Evolutionary conservation across 2,888 invertebrate genomes (phyloP), one percentile per base, ranked within the genome.

Genomic region (Gymnoscelis rufifasciata): DNA sequence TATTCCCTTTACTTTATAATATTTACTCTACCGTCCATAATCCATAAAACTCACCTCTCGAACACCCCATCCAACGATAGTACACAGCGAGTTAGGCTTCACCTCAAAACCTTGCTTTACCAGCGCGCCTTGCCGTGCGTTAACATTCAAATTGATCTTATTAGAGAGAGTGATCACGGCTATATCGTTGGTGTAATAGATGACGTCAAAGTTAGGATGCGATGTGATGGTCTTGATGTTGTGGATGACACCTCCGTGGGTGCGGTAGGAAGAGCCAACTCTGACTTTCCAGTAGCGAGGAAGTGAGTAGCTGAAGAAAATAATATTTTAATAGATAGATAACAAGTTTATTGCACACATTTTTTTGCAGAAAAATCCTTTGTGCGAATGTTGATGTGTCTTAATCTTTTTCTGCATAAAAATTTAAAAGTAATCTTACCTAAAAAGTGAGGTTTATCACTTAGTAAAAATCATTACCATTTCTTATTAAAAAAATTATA

Each of bases 31-130:
- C 2, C 2, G 2, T 19, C 2, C 2, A 19, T 19, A 5, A 3
- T 19, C 5, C 3, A 19, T 19, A 2, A 19, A 19, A 11, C 56
- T 56, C 50, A 87, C 87, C 71, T 83, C 69, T 1, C 68, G 66
- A 19, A 80, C 72, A 7, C 88, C 88, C 88, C 88, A 88, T 38
- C 88, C 88, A 19, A 80, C 69, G 0, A 88, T 57, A 0, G 74
- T 73, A 41, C 77, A 74, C 0, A 76, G 33, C 4, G 81, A 74
- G 50, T 77, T 68, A 3, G 73, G 61, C 29, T 64, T 69, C 0
- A 86, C 58, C 51, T 84, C 81, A 1, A 73, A 70, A 1, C 72
- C 68, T 27, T 71, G 70, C 43, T 77, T 81, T 1, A 83, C 72
- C 7, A 88, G 72, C 1, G 86, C 83, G 5, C 73, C 79, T 49